Percentiles rank a stretch among this genome's conserved stretches.
Conservation (phyloP, 2,113 vertebrate species). For the Pelvicachromis taeniatus region DNA sequence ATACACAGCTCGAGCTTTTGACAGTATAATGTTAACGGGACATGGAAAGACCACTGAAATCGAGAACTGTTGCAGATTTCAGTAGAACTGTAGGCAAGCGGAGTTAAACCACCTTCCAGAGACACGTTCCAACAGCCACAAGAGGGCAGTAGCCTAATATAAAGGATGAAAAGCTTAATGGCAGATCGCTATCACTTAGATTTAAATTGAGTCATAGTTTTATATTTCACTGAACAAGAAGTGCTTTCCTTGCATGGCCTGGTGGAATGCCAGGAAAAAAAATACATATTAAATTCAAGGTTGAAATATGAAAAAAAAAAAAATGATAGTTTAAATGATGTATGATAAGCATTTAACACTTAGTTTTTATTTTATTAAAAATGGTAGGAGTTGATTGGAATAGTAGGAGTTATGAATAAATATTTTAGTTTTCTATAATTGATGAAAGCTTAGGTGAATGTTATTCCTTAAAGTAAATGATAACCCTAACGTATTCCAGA, state of each 20-base stretch:
- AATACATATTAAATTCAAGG: background rate
- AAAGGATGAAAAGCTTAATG: background rate
- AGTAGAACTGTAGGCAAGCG: background rate
- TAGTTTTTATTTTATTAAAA: background rate
- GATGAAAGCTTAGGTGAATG: background rate
- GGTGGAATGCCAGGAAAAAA: accelerated
- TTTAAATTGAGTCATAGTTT: background rate
- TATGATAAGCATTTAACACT: background rate
- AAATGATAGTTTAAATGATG: background rate
- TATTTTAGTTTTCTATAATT: background rate
- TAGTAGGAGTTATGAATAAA: background rate
- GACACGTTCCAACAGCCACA: background rate
- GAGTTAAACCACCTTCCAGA: background rate
- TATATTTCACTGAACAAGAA: background rate
- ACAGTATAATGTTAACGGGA: background rate
- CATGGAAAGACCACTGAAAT: background rate
- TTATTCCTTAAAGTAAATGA: background rate
- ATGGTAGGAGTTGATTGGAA: background rate
- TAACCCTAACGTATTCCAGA: background rate
- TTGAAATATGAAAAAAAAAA: background rate
- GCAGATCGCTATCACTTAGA: background rate
- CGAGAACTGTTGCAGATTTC: background rate
- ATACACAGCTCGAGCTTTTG: background rate
- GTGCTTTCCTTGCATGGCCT: background rate
- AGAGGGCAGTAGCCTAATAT: background rate